These are phyloP conservation scores for Pandemis corylana DNA, from an alignment of 2,888 invertebrate genomes.

Conservation along the genomic window DNA sequence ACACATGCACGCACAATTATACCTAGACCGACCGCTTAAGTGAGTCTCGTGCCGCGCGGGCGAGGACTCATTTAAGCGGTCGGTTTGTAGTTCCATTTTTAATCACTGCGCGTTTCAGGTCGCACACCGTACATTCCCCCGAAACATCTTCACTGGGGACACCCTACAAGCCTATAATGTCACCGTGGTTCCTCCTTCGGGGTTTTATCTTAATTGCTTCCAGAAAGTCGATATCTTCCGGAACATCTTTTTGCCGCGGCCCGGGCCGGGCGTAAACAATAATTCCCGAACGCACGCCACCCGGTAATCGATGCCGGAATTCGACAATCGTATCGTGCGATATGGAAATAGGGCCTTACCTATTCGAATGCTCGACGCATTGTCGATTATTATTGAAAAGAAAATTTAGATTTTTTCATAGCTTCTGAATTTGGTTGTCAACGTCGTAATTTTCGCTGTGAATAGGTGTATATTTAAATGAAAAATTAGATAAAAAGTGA, in stretches of 20 bases:
- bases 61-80: too few relatives aligned
- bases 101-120: background rate
- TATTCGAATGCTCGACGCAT: background rate
- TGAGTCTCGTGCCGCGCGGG: too few relatives aligned
- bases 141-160: constrained; percentile 43
- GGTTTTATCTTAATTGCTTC: constrained; percentile 73
- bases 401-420: background rate
- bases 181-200: constrained; percentile 56
- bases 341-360: constrained; percentile 21
- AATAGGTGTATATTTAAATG: too few relatives aligned
- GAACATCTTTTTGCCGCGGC: constrained; percentile 52
- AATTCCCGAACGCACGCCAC: constrained; percentile 24
- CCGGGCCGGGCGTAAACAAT: constrained; percentile 39
- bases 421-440: background rate
- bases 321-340: constrained; percentile 32
- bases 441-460: too few relatives aligned
- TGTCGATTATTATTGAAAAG: background rate
- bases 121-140: background rate
- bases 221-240: constrained; percentile 60
- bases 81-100: background rate
- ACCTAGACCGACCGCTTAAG: too few relatives aligned
- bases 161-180: constrained; percentile 55
- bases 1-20: too few relatives aligned
- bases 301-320: constrained; percentile 35
- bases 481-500: too few relatives aligned